phyloP scores from a whole-genome alignment of 53 echinoderm and acorn worm genomes.

The Apostichopus leukothele region DNA sequence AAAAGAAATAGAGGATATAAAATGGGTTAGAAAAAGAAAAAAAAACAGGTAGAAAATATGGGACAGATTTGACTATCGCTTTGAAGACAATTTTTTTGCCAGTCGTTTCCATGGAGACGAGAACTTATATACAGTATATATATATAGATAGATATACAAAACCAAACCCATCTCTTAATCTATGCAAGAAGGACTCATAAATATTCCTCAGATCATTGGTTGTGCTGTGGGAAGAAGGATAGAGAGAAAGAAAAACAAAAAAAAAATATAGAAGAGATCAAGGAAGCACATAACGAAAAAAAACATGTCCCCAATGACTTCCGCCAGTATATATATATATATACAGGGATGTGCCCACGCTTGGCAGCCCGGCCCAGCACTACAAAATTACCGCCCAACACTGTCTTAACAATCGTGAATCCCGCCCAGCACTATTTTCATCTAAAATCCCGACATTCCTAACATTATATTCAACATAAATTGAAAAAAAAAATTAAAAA shows the following conservation, averaged over 20 bases:
- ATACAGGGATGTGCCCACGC: too few relatives aligned
- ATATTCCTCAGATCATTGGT: conserved; percentile 39
- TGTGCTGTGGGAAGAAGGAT: conserved; percentile 37
- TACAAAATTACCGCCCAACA: too few relatives aligned
- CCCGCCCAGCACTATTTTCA: too few relatives aligned
- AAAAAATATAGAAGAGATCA: conserved; percentile 10
- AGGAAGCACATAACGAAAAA: conserved; percentile 30
- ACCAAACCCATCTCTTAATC: conserved; percentile 29
- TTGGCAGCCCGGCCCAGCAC: too few relatives aligned
- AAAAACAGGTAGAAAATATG: not conserved
- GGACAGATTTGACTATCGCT: not conserved
- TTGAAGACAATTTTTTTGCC: not conserved
- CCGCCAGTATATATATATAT: too few relatives aligned
- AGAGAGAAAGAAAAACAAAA: conserved; percentile 22
- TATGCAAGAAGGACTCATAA: not conserved
- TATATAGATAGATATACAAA: not conserved
- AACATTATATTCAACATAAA: too few relatives aligned
- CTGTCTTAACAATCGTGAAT: too few relatives aligned
- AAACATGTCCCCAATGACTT: not conserved
- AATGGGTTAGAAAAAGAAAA: too few relatives aligned
- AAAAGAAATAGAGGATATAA: not conserved
- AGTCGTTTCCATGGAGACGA: conserved; percentile 6
- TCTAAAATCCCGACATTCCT: too few relatives aligned
- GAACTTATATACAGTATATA: not conserved
- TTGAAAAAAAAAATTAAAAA: too few relatives aligned